phyloP scores from a whole-genome alignment of 1,140 invertebrate genomes.

The Cotesia chilonis region DNA sequence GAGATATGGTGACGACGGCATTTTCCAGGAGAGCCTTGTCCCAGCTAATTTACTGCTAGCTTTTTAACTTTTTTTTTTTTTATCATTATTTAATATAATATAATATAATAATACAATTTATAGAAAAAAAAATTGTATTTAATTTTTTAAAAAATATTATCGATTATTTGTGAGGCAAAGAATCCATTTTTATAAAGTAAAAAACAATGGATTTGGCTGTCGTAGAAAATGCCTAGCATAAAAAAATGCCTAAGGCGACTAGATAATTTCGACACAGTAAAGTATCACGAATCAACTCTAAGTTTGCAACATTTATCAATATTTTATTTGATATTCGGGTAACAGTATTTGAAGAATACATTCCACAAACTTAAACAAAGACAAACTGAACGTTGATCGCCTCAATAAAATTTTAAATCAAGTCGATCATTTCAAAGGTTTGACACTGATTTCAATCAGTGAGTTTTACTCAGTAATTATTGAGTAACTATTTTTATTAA shows the following conservation, averaged over 20 bases:
- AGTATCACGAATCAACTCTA: conserved; percentile 35
- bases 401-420: conserved; percentile 22
- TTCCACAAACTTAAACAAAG: neutral
- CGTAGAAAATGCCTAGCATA: conserved; percentile 40
- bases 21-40: conserved; percentile 39
- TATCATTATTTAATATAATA: neutral
- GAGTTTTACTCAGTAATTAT: too few species aligned
- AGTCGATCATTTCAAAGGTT: too few species aligned
- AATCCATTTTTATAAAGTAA: neutral
- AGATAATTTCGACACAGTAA: neutral
- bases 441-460: too few species aligned
- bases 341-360: conserved; percentile 14
- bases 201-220: conserved; percentile 34
- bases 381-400: conserved; percentile 38
- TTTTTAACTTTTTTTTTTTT: neutral
- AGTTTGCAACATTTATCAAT: conserved; percentile 29
- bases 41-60: conserved; percentile 6
- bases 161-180: too few species aligned
- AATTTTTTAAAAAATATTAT: too few species aligned
- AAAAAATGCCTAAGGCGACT: neutral
- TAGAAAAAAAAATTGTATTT: too few species aligned
- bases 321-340: neutral
- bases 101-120: too few species aligned
- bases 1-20: conserved; percentile 31
- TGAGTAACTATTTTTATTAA: neutral